A percentile compares a stretch with the other conserved stretches of the same genome.
Conservation (phyloP, 2,888 invertebrate genomes). For the Mythimna ferrago region DNA sequence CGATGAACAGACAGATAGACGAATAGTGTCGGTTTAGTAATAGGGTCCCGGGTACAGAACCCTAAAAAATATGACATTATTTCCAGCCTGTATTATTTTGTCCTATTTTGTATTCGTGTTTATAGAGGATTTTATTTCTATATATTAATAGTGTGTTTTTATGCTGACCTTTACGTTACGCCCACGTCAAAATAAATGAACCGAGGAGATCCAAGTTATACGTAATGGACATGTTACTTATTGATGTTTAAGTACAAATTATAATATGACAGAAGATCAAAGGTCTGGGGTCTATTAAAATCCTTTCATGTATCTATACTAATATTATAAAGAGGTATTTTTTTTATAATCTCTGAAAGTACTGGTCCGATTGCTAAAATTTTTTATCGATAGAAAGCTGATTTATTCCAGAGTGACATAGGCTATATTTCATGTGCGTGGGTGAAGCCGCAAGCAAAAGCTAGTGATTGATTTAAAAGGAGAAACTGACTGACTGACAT, state of each 20-base stretch:
- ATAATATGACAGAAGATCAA: neutral
- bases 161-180: conserved; percentile 39
- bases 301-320: neutral
- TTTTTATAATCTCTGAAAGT: no score
- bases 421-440: no score
- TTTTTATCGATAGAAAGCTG: no score
- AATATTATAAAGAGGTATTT: no score
- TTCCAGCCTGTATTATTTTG: neutral
- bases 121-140: conserved; percentile 8
- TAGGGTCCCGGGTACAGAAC: no score
- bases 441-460: no score
- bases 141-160: conserved; percentile 9
- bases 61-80: conserved; percentile 4
- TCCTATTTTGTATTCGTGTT: neutral
- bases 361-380: no score
- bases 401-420: no score
- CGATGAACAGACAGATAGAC: no score
- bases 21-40: no score
- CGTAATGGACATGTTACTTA: conserved; percentile 12
- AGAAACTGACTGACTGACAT: no score
- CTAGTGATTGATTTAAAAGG: neutral
- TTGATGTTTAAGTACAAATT: conserved; percentile 4
- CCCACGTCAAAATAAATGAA: conserved; percentile 19
- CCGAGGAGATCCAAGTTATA: conserved; percentile 5
- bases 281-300: neutral